Evolutionary conservation across 2,113 vertebrate genomes (phyloP).

Genomic region (Hipposideros armiger): DNA sequence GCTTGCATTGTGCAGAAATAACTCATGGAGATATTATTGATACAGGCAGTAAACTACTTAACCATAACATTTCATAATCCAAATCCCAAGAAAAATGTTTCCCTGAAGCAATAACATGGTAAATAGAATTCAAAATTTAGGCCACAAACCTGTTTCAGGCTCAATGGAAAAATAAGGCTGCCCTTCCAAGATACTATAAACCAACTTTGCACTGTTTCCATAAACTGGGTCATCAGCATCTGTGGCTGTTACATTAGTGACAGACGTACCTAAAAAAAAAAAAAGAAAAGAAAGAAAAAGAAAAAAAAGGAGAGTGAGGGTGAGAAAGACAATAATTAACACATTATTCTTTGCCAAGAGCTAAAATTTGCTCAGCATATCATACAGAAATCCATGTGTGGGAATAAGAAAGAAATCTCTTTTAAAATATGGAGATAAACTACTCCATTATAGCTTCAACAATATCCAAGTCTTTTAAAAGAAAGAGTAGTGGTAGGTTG

Average conservation of each 20-base stretch:
- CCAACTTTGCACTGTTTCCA: conserved; percentile 97
- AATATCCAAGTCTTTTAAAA: conserved; percentile 67
- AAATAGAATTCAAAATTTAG: conserved; percentile 61
- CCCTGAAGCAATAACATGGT: conserved; percentile 64
- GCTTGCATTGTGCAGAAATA: background rate
- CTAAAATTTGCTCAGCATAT: conserved; percentile 42
- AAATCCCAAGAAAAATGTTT: conserved; percentile 63
- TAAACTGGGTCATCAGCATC: conserved; percentile 98
- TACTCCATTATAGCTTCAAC: conserved; percentile 52
- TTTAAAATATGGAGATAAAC: conserved; percentile 46
- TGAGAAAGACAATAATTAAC: conserved; percentile 70
- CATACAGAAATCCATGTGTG: conserved; percentile 41
- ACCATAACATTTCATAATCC: conserved; percentile 57
- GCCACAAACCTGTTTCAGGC: conserved; percentile 94
- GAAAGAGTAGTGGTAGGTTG: conserved; percentile 31
- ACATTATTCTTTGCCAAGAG: conserved; percentile 46
- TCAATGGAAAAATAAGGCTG: conserved; percentile 99
- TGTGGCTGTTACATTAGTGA: conserved; percentile 96
- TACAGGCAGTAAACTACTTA: conserved; percentile 26
- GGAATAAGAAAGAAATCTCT: conserved; percentile 22
- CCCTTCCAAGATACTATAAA: conserved; percentile 98
- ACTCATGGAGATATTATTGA: conserved; percentile 46
- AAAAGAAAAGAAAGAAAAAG: conserved; percentile 26
- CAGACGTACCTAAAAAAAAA: conserved; percentile 92
- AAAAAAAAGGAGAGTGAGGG: conserved; percentile 31